Evolutionary conservation across 2,888 invertebrate genomes (phyloP), one percentile per base, ranked within the genome.

Genomic region (Macrostomum cliftonense): DNA sequence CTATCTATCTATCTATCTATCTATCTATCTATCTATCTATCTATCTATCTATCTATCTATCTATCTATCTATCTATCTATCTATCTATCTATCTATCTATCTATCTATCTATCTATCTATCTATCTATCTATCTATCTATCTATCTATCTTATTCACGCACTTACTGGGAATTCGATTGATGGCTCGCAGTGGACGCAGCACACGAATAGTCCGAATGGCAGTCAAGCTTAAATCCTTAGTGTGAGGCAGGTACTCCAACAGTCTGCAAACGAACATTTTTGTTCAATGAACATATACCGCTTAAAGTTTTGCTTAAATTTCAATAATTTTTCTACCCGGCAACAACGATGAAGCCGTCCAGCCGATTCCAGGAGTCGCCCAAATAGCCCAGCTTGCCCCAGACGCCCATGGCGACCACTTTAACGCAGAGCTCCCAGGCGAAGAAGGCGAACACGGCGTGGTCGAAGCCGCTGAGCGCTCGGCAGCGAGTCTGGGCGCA

Each of bases 141-240:
- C 5, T 9, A 9, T 28, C 28, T 28, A 7, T 7, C 5, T 9
- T 28, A 9, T 4, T 28, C 7, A 2, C 21, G 14, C 61, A 80
- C 87, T 85, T 77, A 87, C 95, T 97, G 68, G 97, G 97, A 78
- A 97, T 97, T 71, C 97, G 80, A 77, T 97, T 99, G 73, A 97
- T 99, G 56, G 97, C 97, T 60, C 97, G 75, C 58, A 99, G 75
- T 44, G 97, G 97, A 66, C 97, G 76, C 55, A 99, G 76, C 55
- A 97, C 97, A 67, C 97, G 78, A 66, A 97, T 91, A 55, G 97
- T 97, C 64, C 97, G 77, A 68, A 97, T 95, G 51, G 97, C 91
- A 54, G 95, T 89, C 68, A 97, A 76, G 74, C 95, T 97, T 73
- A 97, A 82, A 73, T 91, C 93, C 71, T 93, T 89, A 67, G 91